phyloP scores from a whole-genome alignment of 1,140 invertebrate genomes.

The Pantala flavescens region DNA sequence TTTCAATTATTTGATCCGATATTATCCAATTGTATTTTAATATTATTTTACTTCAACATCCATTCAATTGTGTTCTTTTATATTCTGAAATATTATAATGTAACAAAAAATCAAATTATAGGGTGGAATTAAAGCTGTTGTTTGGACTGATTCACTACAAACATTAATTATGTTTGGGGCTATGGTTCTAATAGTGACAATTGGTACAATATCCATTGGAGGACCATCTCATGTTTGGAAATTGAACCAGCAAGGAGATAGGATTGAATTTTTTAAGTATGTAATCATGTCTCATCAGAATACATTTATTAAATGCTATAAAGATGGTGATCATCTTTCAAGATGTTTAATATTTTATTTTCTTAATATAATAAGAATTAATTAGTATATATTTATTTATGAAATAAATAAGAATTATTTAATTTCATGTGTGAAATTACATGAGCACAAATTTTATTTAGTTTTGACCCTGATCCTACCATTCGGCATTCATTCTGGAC shows the following conservation, averaged over 20 bases:
- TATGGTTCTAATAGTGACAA: slow-evolving; percentile 32
- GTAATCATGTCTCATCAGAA: not conserved
- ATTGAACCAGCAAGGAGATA: slow-evolving; percentile 14
- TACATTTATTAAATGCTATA: too few relatives aligned
- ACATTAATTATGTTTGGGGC: slow-evolving; percentile 39
- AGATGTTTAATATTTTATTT: too few relatives aligned
- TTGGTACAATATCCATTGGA: not conserved
- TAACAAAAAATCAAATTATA: slow-evolving; percentile 23
- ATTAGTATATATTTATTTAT: too few relatives aligned
- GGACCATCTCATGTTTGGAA: not conserved
- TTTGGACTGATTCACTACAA: slow-evolving; percentile 46
- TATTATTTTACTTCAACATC: not conserved
- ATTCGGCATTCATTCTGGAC: slow-evolving; percentile 44
- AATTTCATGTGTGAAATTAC: too few relatives aligned
- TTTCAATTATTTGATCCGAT: too few relatives aligned
- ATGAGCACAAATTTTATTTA: slow-evolving; percentile 17
- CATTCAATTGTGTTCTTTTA: not conserved
- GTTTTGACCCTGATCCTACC: slow-evolving; percentile 37
- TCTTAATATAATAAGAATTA: too few relatives aligned
- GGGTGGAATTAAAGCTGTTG: slow-evolving; percentile 46
- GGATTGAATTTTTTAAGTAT: slow-evolving; percentile 53
- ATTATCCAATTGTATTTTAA: too few relatives aligned
- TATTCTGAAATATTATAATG: not conserved
- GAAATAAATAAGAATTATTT: too few relatives aligned
- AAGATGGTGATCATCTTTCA: too few relatives aligned